These are phyloP conservation scores for Cossypha heuglini DNA, from an alignment of 2,797 vertebrate genomes.

Conservation along the genomic window DNA sequence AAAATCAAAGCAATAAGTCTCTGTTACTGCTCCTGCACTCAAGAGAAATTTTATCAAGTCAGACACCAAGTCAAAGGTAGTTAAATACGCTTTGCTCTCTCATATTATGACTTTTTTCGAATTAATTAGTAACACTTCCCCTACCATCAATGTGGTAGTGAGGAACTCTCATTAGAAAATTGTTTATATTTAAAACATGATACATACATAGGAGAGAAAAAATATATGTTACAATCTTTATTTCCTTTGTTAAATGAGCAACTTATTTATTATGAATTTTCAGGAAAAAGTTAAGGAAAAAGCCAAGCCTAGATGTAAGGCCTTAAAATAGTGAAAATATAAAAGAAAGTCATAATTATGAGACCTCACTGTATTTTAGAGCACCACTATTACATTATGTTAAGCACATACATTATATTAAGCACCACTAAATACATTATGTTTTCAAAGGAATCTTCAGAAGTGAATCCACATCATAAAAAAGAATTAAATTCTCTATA, in stretches of 20 bases:
- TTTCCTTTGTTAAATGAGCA: background rate
- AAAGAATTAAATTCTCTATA: background rate
- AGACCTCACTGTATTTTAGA: background rate
- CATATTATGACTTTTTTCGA: background rate
- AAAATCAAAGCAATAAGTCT: background rate
- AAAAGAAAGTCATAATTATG: background rate
- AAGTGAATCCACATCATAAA: background rate
- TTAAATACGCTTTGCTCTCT: background rate
- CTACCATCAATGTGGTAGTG: background rate
- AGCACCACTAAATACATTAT: background rate
- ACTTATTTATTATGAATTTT: background rate
- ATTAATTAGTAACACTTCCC: background rate
- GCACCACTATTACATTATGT: no score
- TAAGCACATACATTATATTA: background rate
- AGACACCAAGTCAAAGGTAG: background rate
- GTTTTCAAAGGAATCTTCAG: background rate
- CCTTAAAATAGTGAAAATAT: background rate
- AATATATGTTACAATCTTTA: background rate
- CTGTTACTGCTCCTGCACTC: background rate
- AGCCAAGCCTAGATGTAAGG: background rate
- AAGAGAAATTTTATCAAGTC: background rate
- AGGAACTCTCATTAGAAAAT: background rate
- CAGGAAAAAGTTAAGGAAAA: background rate
- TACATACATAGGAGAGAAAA: background rate
- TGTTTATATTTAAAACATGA: background rate